These are phyloP conservation scores for Teleopsis dalmanni DNA, from an alignment of 1,140 invertebrate species.

Conservation along the genomic window DNA sequence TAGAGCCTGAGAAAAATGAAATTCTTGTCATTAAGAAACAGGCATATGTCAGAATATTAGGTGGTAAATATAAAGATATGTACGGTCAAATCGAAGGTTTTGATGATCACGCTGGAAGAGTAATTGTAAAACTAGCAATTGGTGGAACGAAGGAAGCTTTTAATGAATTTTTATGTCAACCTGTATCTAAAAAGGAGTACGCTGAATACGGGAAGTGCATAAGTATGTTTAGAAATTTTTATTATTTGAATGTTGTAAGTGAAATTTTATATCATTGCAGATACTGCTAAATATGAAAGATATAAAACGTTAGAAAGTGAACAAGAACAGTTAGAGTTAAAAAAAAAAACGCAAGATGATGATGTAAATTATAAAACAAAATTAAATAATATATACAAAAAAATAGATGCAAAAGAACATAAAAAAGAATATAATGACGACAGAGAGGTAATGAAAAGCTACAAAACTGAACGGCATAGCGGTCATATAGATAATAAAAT, in stretches of 20 bases:
- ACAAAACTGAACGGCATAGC: background rate
- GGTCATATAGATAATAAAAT: background rate
- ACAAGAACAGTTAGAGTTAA: constrained; percentile 34
- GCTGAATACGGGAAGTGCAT: constrained; percentile 71
- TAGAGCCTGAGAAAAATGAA: constrained; percentile 49
- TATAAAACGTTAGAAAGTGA: constrained; percentile 53
- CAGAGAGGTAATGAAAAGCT: background rate
- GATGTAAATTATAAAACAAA: background rate
- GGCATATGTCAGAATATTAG: constrained; percentile 62
- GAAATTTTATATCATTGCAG: constrained; percentile 43
- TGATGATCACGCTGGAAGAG: constrained; percentile 74
- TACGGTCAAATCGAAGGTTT: constrained; percentile 82
- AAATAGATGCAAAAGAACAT: background rate
- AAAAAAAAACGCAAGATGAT: constrained; percentile 4
- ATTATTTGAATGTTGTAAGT: constrained; percentile 1
- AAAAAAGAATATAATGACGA: background rate
- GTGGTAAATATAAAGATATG: constrained; percentile 63
- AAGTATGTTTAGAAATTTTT: constrained; percentile 52
- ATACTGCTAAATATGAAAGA: constrained; percentile 59
- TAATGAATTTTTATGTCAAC: constrained; percentile 67
- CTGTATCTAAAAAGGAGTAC: constrained; percentile 72
- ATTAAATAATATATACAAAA: background rate
- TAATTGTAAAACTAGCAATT: constrained; percentile 71
- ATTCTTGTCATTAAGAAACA: constrained; percentile 58
- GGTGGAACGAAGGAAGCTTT: constrained; percentile 61